phyloP scores from a whole-genome alignment of 2,113 vertebrate genomes.

The Sceloporus tristichus region DNA sequence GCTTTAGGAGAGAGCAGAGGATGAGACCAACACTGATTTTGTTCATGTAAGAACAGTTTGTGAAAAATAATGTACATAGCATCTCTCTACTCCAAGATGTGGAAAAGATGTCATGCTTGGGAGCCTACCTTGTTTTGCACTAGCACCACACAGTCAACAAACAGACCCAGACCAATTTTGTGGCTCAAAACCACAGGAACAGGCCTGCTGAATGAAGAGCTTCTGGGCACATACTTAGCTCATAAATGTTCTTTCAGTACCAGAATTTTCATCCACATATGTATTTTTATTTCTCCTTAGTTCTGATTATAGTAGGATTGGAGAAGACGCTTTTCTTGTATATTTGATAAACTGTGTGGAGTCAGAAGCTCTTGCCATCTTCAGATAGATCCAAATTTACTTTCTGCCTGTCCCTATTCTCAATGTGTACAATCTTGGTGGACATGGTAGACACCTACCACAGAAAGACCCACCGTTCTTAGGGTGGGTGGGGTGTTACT shows the following conservation, averaged over 20 bases:
- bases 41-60: neutral
- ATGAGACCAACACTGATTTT: too few species aligned
- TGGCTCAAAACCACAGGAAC: neutral
- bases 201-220: neutral
- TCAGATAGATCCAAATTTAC: neutral
- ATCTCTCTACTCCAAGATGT: neutral
- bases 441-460: too few species aligned
- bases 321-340: too few species aligned
- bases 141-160: neutral
- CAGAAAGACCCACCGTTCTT: too few species aligned
- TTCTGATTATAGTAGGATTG: too few species aligned
- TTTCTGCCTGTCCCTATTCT: neutral
- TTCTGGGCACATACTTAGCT: neutral
- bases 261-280: neutral
- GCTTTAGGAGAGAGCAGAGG: neutral
- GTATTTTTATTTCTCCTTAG: neutral
- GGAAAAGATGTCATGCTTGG: neutral
- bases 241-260: neutral
- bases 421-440: neutral
- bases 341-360: too few species aligned
- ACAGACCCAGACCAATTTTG: neutral
- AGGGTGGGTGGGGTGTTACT: too few species aligned
- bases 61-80: too few species aligned
- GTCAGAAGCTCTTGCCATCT: neutral
- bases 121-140: neutral